These are phyloP conservation scores for Hypercompe scribonia DNA, from an alignment of 2,888 invertebrate genomes.

Conservation along the genomic window DNA sequence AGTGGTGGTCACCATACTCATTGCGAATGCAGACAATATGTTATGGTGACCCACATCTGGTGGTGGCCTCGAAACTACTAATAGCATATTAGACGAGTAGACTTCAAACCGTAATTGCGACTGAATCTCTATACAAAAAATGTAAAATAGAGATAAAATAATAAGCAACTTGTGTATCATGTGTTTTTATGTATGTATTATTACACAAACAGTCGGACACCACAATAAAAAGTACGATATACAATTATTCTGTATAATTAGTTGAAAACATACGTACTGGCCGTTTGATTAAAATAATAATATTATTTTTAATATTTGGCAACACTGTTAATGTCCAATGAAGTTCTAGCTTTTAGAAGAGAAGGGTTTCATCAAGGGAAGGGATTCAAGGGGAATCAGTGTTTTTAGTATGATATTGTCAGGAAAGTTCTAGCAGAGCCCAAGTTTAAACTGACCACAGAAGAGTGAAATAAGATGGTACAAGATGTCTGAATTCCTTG, in stretches of 20 bases:
- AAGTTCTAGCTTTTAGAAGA: not conserved
- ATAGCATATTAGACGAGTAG: not conserved
- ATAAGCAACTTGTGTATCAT: not conserved
- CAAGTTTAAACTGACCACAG: too few species aligned
- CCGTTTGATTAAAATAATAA: not conserved
- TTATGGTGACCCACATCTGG: too few species aligned
- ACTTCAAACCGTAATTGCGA: not conserved
- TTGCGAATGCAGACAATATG: too few species aligned
- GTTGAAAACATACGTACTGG: not conserved
- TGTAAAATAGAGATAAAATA: not conserved
- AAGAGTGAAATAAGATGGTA: not conserved
- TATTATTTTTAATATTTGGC: not conserved
- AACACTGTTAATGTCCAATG: not conserved
- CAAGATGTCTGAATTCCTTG: too few species aligned
- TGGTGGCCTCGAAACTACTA: too few species aligned
- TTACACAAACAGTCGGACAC: not conserved
- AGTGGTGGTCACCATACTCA: too few species aligned
- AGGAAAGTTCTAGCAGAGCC: not conserved
- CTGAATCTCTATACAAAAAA: constrained; percentile 9
- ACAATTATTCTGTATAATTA: not conserved
- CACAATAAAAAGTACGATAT: not conserved
- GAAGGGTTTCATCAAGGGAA: too few species aligned
- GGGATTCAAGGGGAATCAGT: too few species aligned
- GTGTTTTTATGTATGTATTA: not conserved
- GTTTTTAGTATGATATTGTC: not conserved